Evolutionary conservation across 2,888 invertebrate species (phyloP), one percentile per base, ranked within the genome.

Genomic region (Thymelicus lineola): DNA sequence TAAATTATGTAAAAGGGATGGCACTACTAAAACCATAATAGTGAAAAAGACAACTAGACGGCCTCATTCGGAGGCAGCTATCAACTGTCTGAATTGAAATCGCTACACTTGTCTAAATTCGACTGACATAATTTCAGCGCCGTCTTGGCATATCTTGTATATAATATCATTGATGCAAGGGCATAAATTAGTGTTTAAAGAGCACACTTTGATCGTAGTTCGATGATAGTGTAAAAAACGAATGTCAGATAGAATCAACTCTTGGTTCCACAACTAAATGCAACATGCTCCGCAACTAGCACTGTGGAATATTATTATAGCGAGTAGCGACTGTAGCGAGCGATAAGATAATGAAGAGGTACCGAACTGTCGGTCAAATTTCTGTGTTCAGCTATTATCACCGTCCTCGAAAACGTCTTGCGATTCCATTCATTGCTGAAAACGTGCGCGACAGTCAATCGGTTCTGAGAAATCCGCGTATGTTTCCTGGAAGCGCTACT

Each of bases 401-500:
- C 75, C 73, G 70, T 82, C 79, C 75, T 75, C 76, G 74, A 80
- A 79, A 79, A 75, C 77, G 76, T 77, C 76, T 82, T 82, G 74
- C 75, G 78, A 79, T 78, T 78, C 80, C 88, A 91, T 90, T 91
- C 89, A 90, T 84, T 88, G 86, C 88, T 91, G 90, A 92, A 91
- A 91, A 86, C 86, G 81, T 84, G 86, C 85, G 88, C 88, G 89
- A 90, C 89, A 86, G 84, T 82, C 86, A 83, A 88, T 90, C 87
- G 83, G 82, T 93, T 90, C 93, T 76, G 85, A 89, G 93, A 93
- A 93, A 89, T 81, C 81, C 87, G 91, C 87, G 87, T 90, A 91
- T 86, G 87, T 86, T 93, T 93, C 93, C 89, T 88, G 90, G 93
- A 93, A 93, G 85, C 87, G 88, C 88, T 89, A 92, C 91, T 91